These are phyloP conservation scores for Patella depressa DNA, from an alignment of 2,888 invertebrate species.

Conservation along the genomic window DNA sequence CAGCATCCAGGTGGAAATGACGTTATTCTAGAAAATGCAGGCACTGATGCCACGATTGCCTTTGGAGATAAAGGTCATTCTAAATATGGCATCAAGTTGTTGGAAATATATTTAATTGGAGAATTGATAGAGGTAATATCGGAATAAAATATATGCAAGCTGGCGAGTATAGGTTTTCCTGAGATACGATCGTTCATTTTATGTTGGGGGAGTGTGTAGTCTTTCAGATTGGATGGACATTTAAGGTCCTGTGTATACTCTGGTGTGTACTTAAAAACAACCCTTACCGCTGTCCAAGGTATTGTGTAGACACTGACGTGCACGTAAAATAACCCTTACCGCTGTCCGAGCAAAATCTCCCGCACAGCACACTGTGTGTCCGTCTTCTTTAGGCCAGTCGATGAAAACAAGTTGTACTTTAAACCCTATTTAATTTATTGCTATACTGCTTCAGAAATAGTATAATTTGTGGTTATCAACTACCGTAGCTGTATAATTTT, in stretches of 20 bases:
- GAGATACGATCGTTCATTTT: neutral
- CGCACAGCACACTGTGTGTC: too few species aligned
- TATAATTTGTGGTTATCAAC: too few species aligned
- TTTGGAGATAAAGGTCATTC: slow-evolving; percentile 64
- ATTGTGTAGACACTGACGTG: neutral
- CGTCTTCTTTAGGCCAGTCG: too few species aligned
- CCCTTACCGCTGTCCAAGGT: too few species aligned
- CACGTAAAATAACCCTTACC: too few species aligned
- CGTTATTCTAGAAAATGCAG: slow-evolving; percentile 61
- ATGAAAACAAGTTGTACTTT: too few species aligned
- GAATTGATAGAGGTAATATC: slow-evolving; percentile 44
- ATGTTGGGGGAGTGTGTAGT: neutral
- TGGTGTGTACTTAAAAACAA: neutral
- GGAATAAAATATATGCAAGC: neutral
- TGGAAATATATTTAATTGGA: slow-evolving; percentile 58
- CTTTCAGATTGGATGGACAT: too few species aligned
- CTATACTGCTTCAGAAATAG: too few species aligned
- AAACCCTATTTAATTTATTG: too few species aligned
- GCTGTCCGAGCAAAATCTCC: too few species aligned
- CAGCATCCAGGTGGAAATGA: slow-evolving; percentile 67
- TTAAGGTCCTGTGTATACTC: too few species aligned
- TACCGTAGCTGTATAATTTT: too few species aligned
- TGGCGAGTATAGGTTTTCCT: neutral
- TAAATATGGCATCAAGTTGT: slow-evolving; percentile 42
- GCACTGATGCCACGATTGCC: slow-evolving; percentile 58